Evolutionary conservation across 2,888 invertebrate species (phyloP), one percentile per base, ranked within the genome.

Genomic region (Leucoma salicis): DNA sequence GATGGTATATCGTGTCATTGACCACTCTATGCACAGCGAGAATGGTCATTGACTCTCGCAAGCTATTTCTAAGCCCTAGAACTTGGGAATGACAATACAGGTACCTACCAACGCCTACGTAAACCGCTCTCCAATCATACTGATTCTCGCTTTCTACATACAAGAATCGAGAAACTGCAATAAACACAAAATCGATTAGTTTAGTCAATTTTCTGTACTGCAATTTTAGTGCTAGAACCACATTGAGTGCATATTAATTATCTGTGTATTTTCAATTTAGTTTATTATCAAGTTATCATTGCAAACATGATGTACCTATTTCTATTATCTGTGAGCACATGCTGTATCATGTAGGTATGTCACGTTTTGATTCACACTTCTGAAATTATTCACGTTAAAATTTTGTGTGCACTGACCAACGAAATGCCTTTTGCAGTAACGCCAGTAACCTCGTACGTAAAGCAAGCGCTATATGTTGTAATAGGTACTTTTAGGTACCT

Each of bases 71-170:
- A 56, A 59, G 57, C 51, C 65, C 63, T 70, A 68, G 66, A 64
- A 67, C 66, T 62, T 70, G 52, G 51, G 57, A 50, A 55, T 56
- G 46, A 67, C 70, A 70, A 66, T 68, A 66, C 68, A 69, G 63
- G 67, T 63, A 6, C 5, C 6, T 66, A 46, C 24, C n/a, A n/a
- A 49, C 70, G 63, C 74, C 78, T 71, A 73, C 75, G 60, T 56
- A 34, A 44, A 50, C 66, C 47, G 63, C 64, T 70, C 69, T 71
- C 67, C 62, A 62, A 55, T 63, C 66, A 67, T 61, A 49, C 53
- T 57, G 60, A 67, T 70, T 69, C 70, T 57, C 54, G 64, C 75
- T 79, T 74, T 77, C 74, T 63, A 77, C 70, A 70, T 63, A 67
- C 67, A 63, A 63, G 67, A 66, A 72, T 71, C 53, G 60, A 60